Evolutionary conservation across 2,888 invertebrate genomes (phyloP), one percentile per base, ranked within the genome.

Genomic region (Lamproptera curius): DNA sequence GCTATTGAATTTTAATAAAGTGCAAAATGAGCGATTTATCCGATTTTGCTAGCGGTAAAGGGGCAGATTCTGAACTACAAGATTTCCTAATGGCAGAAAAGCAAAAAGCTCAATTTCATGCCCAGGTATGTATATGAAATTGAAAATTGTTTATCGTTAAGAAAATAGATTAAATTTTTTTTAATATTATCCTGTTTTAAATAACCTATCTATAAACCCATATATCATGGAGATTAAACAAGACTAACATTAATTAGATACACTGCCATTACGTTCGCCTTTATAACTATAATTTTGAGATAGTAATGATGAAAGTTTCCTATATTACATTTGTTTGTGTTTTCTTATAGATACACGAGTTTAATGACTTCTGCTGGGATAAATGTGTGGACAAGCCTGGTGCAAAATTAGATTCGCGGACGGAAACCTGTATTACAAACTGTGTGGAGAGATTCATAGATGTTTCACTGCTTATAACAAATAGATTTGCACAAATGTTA

Each of bases 311-410:
- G 6, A 20, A 20, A 20, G 20, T 20, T 20, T 6, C 6, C 20
- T 20, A 20, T 20, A 20, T 20, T n/a, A n/a, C n/a, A n/a, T n/a
- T n/a, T 16, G 40, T 1, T n/a, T 11, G 37, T 13, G 2, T 34
- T 36, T 39, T 15, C 56, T 89, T 89, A 47, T 73, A 97, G 96
- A 94, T 98, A 54, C 96, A 96, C 65, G 95, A 95, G 75, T 94
- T 98, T 73, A 97, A 95, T 63, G 97, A 97, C 66, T 92, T 95
- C 56, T 98, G 98, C 74, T 98, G 98, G 98, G 97, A 98, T 13
- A 96, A 96, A 73, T 98, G 98, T 73, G 91, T 98, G 26, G 97
- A 97, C 45, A 97, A 96, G 68, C 96, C 97, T 2, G 91, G 94
- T 26, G 91, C 92, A 37, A 97, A 96, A 81, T 76, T 98, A 56